Conservation (phyloP, 2,888 invertebrate species). For the Phorcus lineatus region DNA sequence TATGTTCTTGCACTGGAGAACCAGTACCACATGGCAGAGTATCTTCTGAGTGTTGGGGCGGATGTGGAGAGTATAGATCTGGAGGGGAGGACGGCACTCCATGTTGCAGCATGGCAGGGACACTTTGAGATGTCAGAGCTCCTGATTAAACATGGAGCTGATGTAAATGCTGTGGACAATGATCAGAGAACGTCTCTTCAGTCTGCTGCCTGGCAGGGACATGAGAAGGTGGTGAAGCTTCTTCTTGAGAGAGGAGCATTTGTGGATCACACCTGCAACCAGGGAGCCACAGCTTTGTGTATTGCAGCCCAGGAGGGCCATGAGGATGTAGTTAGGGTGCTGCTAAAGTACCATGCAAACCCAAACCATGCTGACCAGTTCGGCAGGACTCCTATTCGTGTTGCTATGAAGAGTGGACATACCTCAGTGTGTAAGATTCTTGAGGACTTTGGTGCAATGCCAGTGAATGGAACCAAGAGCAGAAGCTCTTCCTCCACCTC, state of each 20-base stretch:
- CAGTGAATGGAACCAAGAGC: slow-evolving; percentile 60
- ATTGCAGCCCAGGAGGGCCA: slow-evolving; percentile 98
- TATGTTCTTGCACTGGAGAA: slow-evolving; percentile 86
- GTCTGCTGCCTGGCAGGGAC: slow-evolving; percentile 97
- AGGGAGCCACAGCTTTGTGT: slow-evolving; percentile 94
- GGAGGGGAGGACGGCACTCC: slow-evolving; percentile 88
- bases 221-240: slow-evolving; percentile 87
- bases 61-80: slow-evolving; percentile 91
- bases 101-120: slow-evolving; percentile 90
- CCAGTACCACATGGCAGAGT: slow-evolving; percentile 64
- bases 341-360: slow-evolving; percentile 76
- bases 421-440: slow-evolving; percentile 82
- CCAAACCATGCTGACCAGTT: slow-evolving; percentile 76
- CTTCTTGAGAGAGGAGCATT: slow-evolving; percentile 86
- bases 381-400: slow-evolving; percentile 79
- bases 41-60: slow-evolving; percentile 81
- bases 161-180: slow-evolving; percentile 81
- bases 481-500: slow-evolving; percentile 65
- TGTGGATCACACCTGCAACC: slow-evolving; percentile 93
- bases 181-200: slow-evolving; percentile 88
- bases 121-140: slow-evolving; percentile 94
- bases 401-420: slow-evolving; percentile 94
- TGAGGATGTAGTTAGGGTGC: slow-evolving; percentile 89
- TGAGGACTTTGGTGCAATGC: slow-evolving; percentile 80
- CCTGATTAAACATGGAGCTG: slow-evolving; percentile 87